These are phyloP conservation scores for Perognathus longimembris DNA, from an alignment of 2,113 vertebrate genomes.

Conservation along the genomic window DNA sequence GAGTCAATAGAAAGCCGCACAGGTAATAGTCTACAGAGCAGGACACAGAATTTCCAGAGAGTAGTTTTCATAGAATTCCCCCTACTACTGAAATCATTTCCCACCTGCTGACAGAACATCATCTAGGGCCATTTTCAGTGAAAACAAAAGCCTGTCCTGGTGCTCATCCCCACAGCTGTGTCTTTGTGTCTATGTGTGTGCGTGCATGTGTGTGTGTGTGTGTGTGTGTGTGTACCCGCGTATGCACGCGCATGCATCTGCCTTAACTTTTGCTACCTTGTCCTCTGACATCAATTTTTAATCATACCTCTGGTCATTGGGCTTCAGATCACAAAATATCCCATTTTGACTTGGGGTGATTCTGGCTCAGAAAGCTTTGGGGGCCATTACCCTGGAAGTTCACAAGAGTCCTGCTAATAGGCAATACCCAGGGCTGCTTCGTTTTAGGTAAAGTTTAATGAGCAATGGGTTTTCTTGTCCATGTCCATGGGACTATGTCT, in stretches of 20 bases:
- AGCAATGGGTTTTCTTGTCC: not conserved
- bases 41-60: not conserved
- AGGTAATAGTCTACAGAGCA: not conserved
- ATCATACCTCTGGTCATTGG: not conserved
- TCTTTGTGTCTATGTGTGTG: no score
- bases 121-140: not conserved
- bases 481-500: not conserved
- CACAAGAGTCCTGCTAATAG: not conserved
- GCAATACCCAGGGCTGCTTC: not conserved
- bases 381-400: not conserved
- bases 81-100: not conserved
- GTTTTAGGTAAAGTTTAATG: not conserved
- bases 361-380: not conserved
- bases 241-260: no score
- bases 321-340: not conserved
- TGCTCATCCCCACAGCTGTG: not conserved
- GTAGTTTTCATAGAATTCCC: accelerated
- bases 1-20: not conserved
- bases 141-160: not conserved
- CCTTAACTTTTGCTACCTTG: not conserved
- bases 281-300: not conserved
- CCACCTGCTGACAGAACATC: not conserved
- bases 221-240: not conserved
- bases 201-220: no score
- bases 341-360: not conserved